phyloP scores from a whole-genome alignment of 2,797 vertebrate genomes.

The Syncerus caffer region DNA sequence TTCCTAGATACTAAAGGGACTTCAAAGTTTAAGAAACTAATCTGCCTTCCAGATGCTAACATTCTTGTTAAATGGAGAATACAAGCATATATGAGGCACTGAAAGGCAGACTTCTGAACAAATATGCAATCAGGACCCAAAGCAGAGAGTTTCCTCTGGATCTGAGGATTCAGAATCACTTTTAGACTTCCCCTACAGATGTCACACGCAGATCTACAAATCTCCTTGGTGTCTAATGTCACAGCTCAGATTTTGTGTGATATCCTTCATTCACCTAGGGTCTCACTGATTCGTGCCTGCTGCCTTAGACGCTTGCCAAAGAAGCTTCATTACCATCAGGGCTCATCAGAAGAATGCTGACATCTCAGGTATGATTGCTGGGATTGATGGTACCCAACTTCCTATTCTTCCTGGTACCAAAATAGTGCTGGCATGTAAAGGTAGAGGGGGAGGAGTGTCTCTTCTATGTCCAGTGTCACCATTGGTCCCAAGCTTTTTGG shows the following conservation, averaged over 20 bases:
- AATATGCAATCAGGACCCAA: not conserved
- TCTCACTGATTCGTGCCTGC: not conserved
- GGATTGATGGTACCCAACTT: not conserved
- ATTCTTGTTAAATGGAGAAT: not conserved
- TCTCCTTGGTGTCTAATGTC: not conserved
- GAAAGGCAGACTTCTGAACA: not conserved
- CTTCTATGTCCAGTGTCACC: not conserved
- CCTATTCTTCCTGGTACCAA: not conserved
- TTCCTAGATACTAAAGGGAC: not conserved
- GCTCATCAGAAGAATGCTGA: not conserved
- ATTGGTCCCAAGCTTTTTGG: not conserved
- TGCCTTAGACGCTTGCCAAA: not conserved
- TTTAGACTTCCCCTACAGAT: not conserved
- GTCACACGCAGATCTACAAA: not conserved
- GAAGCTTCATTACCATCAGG: not conserved
- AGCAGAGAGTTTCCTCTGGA: not conserved
- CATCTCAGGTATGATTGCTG: not conserved
- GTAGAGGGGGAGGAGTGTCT: not conserved
- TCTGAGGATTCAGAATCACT: not conserved
- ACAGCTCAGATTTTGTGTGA: not conserved
- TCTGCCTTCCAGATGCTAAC: conserved; percentile 11
- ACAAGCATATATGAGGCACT: not conserved
- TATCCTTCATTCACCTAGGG: not conserved
- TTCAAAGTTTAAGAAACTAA: not conserved
- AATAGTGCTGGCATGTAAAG: not conserved